Percentiles rank a stretch among this genome's conserved stretches.
These are phyloP conservation scores for Homalodisca vitripennis DNA, from an alignment of 1,140 invertebrate genomes.

Conservation along the genomic window DNA sequence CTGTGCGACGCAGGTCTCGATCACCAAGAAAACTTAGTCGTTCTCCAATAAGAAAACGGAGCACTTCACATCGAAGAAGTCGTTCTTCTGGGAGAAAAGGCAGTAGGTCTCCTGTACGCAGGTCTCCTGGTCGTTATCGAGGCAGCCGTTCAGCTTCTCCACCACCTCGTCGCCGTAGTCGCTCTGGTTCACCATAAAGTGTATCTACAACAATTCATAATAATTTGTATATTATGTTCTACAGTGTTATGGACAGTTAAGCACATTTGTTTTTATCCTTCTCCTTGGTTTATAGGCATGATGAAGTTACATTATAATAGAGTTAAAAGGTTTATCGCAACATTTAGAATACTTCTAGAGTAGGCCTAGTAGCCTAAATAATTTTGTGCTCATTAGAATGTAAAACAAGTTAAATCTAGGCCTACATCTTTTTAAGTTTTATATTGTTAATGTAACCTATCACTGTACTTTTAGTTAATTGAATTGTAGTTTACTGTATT, in stretches of 20 bases:
- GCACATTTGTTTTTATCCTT: too few relatives aligned
- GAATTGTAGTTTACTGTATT: too few relatives aligned
- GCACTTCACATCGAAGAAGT: constrained; percentile 30
- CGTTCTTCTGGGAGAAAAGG: not conserved
- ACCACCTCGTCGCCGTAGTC: not conserved
- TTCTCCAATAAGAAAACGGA: constrained; percentile 36
- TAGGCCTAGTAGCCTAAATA: too few relatives aligned
- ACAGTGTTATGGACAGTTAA: not conserved
- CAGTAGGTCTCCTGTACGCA: not conserved
- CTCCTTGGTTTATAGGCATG: too few relatives aligned
- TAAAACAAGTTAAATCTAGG: too few relatives aligned
- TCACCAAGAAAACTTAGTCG: constrained; percentile 35
- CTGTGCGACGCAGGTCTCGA: constrained; percentile 26
- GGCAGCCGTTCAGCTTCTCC: constrained; percentile 15
- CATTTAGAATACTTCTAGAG: too few relatives aligned
- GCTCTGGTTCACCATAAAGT: constrained; percentile 16
- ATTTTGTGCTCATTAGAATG: too few relatives aligned
- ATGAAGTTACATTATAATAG: too few relatives aligned
- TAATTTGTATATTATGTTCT: not conserved
- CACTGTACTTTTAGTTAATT: too few relatives aligned
- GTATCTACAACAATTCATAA: not conserved
- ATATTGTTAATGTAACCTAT: too few relatives aligned
- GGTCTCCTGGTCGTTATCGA: constrained; percentile 16
- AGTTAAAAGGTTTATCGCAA: too few relatives aligned
- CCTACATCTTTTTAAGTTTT: too few relatives aligned